A percentile compares a stretch with the other conserved stretches of the same genome.
Conservation (phyloP, 2,888 invertebrate genomes). For the Rhagonycha fulva region DNA sequence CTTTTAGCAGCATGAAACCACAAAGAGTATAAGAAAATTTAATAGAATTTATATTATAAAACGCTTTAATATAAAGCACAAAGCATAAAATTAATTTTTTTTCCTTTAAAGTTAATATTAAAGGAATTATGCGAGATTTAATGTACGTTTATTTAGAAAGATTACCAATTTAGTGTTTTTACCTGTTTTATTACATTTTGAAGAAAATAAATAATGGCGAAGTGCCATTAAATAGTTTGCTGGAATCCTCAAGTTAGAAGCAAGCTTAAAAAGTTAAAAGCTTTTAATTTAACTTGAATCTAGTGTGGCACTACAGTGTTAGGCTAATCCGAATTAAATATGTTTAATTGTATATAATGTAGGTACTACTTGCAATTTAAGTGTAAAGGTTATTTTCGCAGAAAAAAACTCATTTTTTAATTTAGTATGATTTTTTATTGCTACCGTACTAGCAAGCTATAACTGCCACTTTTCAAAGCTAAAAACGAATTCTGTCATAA, state of each 20-base stretch:
- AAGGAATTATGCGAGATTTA: background rate
- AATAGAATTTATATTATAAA: background rate
- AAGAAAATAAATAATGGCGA: background rate
- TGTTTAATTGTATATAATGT: background rate
- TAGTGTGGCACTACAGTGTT: background rate
- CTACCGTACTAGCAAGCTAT: too few species aligned
- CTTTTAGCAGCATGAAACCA: background rate
- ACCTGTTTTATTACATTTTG: background rate
- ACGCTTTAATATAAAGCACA: background rate
- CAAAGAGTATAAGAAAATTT: background rate
- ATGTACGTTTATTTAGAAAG: background rate
- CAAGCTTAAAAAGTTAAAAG: background rate
- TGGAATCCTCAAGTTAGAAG: background rate
- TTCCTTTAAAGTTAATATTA: background rate
- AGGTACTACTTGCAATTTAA: too few species aligned
- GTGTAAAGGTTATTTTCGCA: background rate
- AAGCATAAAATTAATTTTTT: background rate
- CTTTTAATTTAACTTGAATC: background rate
- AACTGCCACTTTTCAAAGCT: too few species aligned
- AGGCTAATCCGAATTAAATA: background rate
- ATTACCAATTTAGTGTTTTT: background rate
- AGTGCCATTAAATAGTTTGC: background rate
- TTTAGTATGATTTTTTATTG: too few species aligned
- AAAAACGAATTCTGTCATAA: too few species aligned
- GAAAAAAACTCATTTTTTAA: too few species aligned